Percentiles rank a stretch among this genome's conserved stretches.
These are phyloP conservation scores for Mugil cephalus DNA, from an alignment of 2,113 vertebrate genomes.

Conservation along the genomic window DNA sequence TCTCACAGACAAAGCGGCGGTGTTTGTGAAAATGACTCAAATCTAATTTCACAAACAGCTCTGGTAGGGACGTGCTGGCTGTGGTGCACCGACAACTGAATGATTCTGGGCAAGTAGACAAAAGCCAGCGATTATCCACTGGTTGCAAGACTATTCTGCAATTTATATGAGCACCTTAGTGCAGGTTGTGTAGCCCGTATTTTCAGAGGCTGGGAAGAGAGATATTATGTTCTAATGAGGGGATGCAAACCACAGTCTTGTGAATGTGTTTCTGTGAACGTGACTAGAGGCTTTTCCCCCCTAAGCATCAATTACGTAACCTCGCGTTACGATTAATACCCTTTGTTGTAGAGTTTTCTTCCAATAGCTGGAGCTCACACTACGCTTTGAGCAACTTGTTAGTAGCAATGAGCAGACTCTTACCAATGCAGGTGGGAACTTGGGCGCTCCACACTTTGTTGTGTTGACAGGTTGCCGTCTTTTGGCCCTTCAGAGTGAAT, in stretches of 20 bases:
- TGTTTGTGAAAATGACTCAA: background rate
- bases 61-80: background rate
- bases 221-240: conserved; percentile 4
- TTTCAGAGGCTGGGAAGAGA: background rate
- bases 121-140: background rate
- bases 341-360: background rate
- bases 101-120: background rate
- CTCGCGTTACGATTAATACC: conserved; percentile 11
- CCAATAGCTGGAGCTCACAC: conserved; percentile 4
- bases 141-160: conserved; percentile 6
- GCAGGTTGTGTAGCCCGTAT: background rate
- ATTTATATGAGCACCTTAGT: conserved; percentile 4
- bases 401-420: conserved; percentile 54
- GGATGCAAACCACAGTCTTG: conserved; percentile 6
- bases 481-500: conserved; percentile 91
- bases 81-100: conserved; percentile 1
- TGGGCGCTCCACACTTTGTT: conserved; percentile 90
- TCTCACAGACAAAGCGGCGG: background rate
- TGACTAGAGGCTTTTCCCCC: background rate
- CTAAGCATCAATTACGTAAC: conserved; percentile 20
- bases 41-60: conserved; percentile 2
- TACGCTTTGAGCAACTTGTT: background rate
- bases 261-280: conserved; percentile 5
- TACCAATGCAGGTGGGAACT: conserved; percentile 90
- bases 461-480: conserved; percentile 89